phyloP scores from a whole-genome alignment of 2,888 invertebrate genomes.

The Lasioglossum oenotherae region DNA sequence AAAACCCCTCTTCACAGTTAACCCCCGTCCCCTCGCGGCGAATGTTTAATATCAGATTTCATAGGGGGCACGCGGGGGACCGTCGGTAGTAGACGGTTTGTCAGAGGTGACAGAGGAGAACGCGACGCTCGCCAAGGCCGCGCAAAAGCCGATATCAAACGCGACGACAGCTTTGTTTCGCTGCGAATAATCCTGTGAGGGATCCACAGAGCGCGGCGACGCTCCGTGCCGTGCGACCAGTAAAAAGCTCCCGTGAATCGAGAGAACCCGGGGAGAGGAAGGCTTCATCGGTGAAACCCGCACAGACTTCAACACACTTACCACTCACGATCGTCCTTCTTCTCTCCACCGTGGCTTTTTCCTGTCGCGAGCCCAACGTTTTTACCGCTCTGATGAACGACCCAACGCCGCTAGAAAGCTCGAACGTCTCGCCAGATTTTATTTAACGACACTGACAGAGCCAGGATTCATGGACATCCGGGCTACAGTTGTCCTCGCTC shows the following conservation, averaged over 20 bases:
- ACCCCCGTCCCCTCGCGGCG: conserved; percentile 68
- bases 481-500: not conserved
- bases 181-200: conserved; percentile 80
- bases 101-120: conserved; percentile 38
- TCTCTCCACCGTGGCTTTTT: conserved; percentile 13
- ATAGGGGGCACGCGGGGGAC: conserved; percentile 57
- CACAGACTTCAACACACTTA: conserved; percentile 19
- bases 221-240: conserved; percentile 28
- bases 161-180: conserved; percentile 82
- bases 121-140: conserved; percentile 63
- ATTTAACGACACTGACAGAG: conserved; percentile 49
- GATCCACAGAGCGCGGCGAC: conserved; percentile 72
- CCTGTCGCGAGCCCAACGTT: conserved; percentile 26
- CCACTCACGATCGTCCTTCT: conserved; percentile 19
- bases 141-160: conserved; percentile 82
- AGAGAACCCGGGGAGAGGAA: conserved; percentile 21
- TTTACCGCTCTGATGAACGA: conserved; percentile 15
- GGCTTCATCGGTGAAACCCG: conserved; percentile 43
- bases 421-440: conserved; percentile 42
- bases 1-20: conserved; percentile 65
- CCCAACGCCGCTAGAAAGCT: not conserved
- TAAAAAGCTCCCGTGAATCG: conserved; percentile 37
- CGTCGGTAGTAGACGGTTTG: conserved; percentile 35
- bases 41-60: conserved; percentile 82
- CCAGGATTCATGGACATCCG: conserved; percentile 11